Evolutionary conservation across 2,888 invertebrate species (phyloP), one percentile per base, ranked within the genome.

Genomic region (Polyommatus icarus): DNA sequence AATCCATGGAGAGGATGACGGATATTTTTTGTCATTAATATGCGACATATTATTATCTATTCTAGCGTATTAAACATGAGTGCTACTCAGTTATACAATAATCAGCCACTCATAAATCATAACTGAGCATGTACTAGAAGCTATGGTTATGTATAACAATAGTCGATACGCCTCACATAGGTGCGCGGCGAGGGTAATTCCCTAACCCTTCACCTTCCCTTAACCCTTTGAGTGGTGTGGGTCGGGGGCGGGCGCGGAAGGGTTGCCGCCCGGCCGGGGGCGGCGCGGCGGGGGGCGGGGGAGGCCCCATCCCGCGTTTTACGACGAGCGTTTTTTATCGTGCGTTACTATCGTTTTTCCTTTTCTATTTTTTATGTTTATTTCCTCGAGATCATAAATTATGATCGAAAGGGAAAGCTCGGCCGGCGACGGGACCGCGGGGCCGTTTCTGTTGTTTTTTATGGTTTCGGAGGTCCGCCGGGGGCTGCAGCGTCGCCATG

Each of bases 331-430:
- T 93, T 93, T 93, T 94, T 94, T 94, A 94, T 94, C 93, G 94
- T 92, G 93, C 93, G 93, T 93, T 57, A 92, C 91, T 91, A 93
- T 91, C 93, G 93, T 92, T 94, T 94, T 94, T 93, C 94, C 93
- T 94, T 93, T 93, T 92, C 94, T 93, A 93, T 93, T 94, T 94
- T 94, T 94, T 94, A 94, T 94, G 94, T 94, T 94, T 94, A 94
- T 94, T 94, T 94, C 94, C 94, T 92, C 91, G 90, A 93, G 91
- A 94, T 92, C 94, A 94, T 94, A 94, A 94, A 94, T 94, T 93
- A 94, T 91, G 94, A 94, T 94, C 93, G 94, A 92, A 93, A 92
- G 94, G 94, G 94, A 93, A 91, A 90, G 89, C 91, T 93, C 92
- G 94, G 94, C 93, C 94, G 88, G 88, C 89, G 87, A 87, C 91